These are phyloP conservation scores for Parnassius glacialis DNA, from an alignment of 2,888 invertebrate genomes.

Conservation along the genomic window DNA sequence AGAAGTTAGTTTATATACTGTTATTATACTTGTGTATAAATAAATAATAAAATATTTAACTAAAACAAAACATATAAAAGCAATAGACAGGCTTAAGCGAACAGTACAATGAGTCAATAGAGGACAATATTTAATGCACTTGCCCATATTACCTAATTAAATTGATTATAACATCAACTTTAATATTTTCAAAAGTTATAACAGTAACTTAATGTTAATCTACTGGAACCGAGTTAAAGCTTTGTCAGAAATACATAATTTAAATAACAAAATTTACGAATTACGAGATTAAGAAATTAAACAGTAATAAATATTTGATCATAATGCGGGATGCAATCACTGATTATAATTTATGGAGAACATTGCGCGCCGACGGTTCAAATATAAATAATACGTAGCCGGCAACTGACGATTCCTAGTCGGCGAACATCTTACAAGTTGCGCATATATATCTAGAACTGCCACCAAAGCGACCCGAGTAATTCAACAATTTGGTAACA, in stretches of 20 bases:
- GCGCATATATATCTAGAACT: slow-evolving; percentile 57
- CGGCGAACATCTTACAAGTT: slow-evolving; percentile 46
- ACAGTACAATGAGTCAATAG: slow-evolving; percentile 74
- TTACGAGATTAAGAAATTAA: slow-evolving; percentile 73
- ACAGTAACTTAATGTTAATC: slow-evolving; percentile 80
- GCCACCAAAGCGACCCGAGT: slow-evolving; percentile 73
- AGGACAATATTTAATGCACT: slow-evolving; percentile 80
- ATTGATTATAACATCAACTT: slow-evolving; percentile 80
- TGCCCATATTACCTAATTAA: slow-evolving; percentile 78
- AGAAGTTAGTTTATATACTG: slow-evolving; percentile 56
- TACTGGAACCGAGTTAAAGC: slow-evolving; percentile 81
- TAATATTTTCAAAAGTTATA: slow-evolving; percentile 75
- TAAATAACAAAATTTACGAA: slow-evolving; percentile 78
- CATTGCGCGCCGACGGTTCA: slow-evolving; percentile 55
- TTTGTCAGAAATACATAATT: slow-evolving; percentile 79
- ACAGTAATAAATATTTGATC: slow-evolving; percentile 81
- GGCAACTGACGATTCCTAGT: slow-evolving; percentile 31
- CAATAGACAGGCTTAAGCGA: slow-evolving; percentile 75
- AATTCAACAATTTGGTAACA: slow-evolving; percentile 80
- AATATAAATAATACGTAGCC: slow-evolving; percentile 39
- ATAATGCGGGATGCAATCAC: slow-evolving; percentile 61
- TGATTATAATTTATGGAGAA: slow-evolving; percentile 44
- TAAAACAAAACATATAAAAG: slow-evolving; percentile 75
- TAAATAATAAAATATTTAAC: slow-evolving; percentile 81
- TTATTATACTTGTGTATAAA: slow-evolving; percentile 66